Conservation (phyloP, 2,113 vertebrate species). For the Dissostichus mawsoni region DNA sequence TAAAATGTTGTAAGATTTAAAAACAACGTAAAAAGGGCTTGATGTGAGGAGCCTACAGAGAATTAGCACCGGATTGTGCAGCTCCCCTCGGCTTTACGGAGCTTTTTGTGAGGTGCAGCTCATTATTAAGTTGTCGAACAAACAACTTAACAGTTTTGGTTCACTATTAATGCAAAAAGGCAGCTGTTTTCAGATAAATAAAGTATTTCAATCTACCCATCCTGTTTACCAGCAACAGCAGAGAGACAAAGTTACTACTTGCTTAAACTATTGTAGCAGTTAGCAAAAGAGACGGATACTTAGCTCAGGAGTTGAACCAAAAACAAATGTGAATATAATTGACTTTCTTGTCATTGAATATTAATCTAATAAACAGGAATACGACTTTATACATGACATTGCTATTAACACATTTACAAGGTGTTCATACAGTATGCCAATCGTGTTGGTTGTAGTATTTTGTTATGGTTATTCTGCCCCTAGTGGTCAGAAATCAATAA, state of each 20-base stretch:
- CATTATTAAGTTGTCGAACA: too few species aligned
- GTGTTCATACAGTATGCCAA: not conserved
- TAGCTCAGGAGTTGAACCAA: too few species aligned
- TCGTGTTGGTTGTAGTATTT: not conserved
- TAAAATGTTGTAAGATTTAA: not conserved
- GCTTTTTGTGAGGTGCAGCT: not conserved
- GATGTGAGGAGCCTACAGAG: not conserved
- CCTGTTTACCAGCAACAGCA: not conserved
- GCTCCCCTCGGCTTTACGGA: not conserved
- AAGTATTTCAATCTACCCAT: too few species aligned
- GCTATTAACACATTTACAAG: not conserved
- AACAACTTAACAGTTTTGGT: too few species aligned
- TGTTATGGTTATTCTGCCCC: not conserved
- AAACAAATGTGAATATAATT: too few species aligned
- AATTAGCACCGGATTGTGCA: not conserved
- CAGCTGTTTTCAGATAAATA: too few species aligned
- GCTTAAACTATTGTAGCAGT: too few species aligned
- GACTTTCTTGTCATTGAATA: too few species aligned
- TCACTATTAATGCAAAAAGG: not conserved
- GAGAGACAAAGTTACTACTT: not conserved
- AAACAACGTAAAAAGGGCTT: not conserved
- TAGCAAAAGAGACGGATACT: too few species aligned
- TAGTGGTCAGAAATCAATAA: not conserved
- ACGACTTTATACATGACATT: not conserved
- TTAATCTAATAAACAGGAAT: too few species aligned